Base-by-base conservation (phyloP, 2,888 invertebrate species). In the Podabrus alpinus region DNA sequence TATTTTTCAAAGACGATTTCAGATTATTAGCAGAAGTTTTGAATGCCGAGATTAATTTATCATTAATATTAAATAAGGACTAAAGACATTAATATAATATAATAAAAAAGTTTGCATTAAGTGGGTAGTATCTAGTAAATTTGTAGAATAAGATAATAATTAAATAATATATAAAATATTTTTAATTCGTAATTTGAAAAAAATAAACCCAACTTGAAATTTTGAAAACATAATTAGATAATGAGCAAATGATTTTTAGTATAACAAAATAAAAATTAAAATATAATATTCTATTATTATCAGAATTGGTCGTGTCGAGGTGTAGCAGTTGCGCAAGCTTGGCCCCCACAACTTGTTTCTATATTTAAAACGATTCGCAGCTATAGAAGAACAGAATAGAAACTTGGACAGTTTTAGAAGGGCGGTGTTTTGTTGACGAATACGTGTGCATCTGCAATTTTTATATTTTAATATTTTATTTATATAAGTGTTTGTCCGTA, bases 311-410 rank as follows among this genome's bases (percentile, higher is more conserved):
- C n/a, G 45, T 45, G 45, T 45, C 45, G 68, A 74, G 72, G 66
- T 69, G 73, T 64, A 64, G 15, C 68, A 45, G 73, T 77, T 83
- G 84, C 85, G 85, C 84, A 85, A 83, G 83, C 78, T 74, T 77
- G 72, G 66, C 82, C 84, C 83, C 83, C 81, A 81, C 67, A 69
- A 80, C 78, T 76, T 74, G 76, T 71, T 72, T 80, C 80, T 83
- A 83, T 85, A 85, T 85, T 85, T 85, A 85, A 84, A 85, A 84
- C 82, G 83, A 79, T 81, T 74, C 79, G 81, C 79, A 81, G 82
- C 78, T 69, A 66, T 25, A 16, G 24, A 25, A 66, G 15, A 66
- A 25, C 15, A 19, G 66, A 66, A 21, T 17, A 17, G 15, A 15
- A 24, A 66, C 21, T 66, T 25, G 66, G 7, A 16, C n/a, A 66